Percentiles rank a stretch among this genome's conserved stretches.
These are phyloP conservation scores for Rhadina sibilatrix DNA, from an alignment of 2,113 vertebrate genomes.

Conservation along the genomic window DNA sequence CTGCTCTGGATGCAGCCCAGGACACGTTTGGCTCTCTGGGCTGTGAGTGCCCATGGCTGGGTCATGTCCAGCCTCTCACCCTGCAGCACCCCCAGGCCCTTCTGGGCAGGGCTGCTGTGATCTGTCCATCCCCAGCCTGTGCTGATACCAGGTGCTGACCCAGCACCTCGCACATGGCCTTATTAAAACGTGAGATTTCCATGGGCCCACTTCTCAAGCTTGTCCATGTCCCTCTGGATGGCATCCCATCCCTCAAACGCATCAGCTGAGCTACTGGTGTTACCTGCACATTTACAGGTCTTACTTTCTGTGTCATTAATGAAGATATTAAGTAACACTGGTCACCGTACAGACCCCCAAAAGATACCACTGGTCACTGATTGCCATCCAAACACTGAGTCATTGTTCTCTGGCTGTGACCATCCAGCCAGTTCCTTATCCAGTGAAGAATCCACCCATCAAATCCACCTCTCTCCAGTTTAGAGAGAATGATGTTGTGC, in stretches of 20 bases:
- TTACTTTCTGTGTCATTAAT: neutral
- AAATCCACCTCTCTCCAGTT: neutral
- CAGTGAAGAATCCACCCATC: neutral
- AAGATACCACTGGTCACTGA: neutral
- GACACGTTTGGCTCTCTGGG: neutral
- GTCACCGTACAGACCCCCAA: fast-evolving
- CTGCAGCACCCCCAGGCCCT: neutral
- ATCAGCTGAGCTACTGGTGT: neutral
- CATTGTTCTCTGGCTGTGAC: neutral
- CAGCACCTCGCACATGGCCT: neutral
- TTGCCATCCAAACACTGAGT: neutral
- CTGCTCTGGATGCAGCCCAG: neutral
- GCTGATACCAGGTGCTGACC: neutral
- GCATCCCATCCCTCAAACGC: neutral
- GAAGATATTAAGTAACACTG: neutral
- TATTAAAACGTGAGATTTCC: neutral
- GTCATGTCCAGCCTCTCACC: neutral
- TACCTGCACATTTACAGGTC: too few species aligned
- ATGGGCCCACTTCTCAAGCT: fast-evolving
- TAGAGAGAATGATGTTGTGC: neutral
- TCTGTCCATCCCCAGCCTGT: neutral
- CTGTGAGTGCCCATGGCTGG: neutral
- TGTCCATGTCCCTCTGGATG: neutral
- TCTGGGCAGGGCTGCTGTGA: neutral
- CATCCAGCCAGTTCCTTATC: neutral